These are phyloP conservation scores for Yasuhikotakia modesta DNA, from an alignment of 2,797 vertebrate species.

Conservation along the genomic window DNA sequence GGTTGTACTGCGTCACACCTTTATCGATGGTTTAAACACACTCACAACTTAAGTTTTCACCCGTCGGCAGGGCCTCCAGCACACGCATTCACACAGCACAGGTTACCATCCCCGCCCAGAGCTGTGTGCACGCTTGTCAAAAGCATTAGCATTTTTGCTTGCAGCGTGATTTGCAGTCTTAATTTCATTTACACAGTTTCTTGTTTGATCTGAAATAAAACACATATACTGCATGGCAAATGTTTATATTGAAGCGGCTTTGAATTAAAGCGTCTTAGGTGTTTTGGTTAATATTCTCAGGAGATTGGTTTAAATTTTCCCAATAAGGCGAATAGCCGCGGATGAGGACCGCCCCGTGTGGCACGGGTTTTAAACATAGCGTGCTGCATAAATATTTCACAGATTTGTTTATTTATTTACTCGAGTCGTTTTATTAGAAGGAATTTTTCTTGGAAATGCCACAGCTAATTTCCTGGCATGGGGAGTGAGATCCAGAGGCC, in stretches of 20 bases:
- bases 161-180: slow-evolving; percentile 18
- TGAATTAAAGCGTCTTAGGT: slow-evolving; percentile 25
- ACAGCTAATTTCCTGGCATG: slow-evolving; percentile 73
- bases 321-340: slow-evolving; percentile 41
- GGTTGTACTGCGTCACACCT: slow-evolving; percentile 57
- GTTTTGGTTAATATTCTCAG: slow-evolving; percentile 39
- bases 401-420: slow-evolving; percentile 73
- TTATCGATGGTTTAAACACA: slow-evolving; percentile 53
- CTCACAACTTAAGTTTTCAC: slow-evolving; percentile 17
- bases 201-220: background rate
- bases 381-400: slow-evolving; percentile 72
- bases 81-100: background rate
- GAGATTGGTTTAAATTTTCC: slow-evolving; percentile 49
- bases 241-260: slow-evolving; percentile 24
- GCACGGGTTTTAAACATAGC: slow-evolving; percentile 53
- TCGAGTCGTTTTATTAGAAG: slow-evolving; percentile 70
- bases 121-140: background rate
- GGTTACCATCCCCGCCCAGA: background rate
- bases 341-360: slow-evolving; percentile 20
- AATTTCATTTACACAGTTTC: slow-evolving; percentile 15
- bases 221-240: slow-evolving; percentile 7
- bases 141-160: background rate
- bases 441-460: slow-evolving; percentile 75
- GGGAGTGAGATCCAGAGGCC: slow-evolving; percentile 61
- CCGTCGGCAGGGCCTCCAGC: background rate